Evolutionary conservation across 2,797 vertebrate genomes (phyloP).

Genomic region (Tiaroga cobitis): DNA sequence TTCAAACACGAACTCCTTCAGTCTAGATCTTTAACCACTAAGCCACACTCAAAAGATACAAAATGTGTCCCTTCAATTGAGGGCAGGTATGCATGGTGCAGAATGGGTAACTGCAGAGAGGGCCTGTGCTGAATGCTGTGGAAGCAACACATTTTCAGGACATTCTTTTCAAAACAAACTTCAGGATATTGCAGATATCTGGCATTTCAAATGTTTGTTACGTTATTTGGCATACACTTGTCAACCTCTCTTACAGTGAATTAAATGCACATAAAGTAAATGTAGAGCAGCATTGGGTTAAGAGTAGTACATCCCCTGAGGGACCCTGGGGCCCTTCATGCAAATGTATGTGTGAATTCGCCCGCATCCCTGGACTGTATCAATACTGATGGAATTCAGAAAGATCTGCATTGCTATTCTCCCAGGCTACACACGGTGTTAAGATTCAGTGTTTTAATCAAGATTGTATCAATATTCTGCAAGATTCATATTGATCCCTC

Average conservation of each 20-base stretch:
- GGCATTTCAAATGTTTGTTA: background rate
- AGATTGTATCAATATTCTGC: conserved; percentile 64
- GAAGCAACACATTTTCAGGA: conserved; percentile 12
- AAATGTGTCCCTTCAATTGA: conserved; percentile 87
- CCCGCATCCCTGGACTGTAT: conserved; percentile 3
- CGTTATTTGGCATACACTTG: background rate
- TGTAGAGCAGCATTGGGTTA: background rate
- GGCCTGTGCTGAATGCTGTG: conserved; percentile 96
- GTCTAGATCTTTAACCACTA: background rate
- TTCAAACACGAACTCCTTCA: background rate
- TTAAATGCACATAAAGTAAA: background rate
- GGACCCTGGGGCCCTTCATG: background rate
- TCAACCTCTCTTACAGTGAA: background rate
- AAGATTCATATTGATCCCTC: conserved; percentile 67
- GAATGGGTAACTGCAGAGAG: conserved; percentile 96
- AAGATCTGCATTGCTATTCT: background rate
- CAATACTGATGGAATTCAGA: conserved; percentile 20
- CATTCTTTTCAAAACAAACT: background rate
- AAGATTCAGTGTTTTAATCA: conserved; percentile 65
- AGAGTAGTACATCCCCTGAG: background rate
- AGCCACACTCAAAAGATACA: background rate
- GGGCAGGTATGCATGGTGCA: conserved; percentile 96
- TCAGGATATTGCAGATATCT: background rate
- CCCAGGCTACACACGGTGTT: conserved; percentile 43
- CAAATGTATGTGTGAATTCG: background rate